A percentile compares a stretch with the other conserved stretches of the same genome.
Evolutionary conservation across 1,140 invertebrate genomes (phyloP).

Genomic region (Dendrolimus kikuchii): DNA sequence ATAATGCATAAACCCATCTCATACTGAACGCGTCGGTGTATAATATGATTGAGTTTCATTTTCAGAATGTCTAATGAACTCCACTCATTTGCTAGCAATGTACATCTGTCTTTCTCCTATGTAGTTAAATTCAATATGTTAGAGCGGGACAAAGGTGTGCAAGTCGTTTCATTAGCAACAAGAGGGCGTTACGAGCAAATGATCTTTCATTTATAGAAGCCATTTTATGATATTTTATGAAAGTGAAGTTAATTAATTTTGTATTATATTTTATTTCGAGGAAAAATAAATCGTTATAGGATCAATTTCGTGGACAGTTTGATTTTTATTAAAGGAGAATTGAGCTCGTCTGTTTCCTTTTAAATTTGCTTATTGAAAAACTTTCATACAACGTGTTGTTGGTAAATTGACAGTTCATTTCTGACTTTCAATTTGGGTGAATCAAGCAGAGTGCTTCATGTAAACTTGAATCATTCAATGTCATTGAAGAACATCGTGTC

Average conservation of each 20-base stretch:
- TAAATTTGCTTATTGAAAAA: too few relatives aligned
- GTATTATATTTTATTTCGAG: constrained; percentile 1
- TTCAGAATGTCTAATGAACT: constrained; percentile 50
- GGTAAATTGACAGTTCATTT: too few relatives aligned
- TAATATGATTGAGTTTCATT: constrained; percentile 54
- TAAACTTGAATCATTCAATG: too few relatives aligned
- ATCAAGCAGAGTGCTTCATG: too few relatives aligned
- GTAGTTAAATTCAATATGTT: not conserved
- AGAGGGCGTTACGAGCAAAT: constrained; percentile 1
- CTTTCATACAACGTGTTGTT: too few relatives aligned
- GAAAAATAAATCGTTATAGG: too few relatives aligned
- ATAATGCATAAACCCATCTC: constrained; percentile 27
- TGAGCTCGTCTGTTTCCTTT: too few relatives aligned
- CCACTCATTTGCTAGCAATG: constrained; percentile 25
- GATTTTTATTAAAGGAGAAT: too few relatives aligned
- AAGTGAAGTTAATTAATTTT: constrained; percentile 3
- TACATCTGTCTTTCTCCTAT: constrained; percentile 16
- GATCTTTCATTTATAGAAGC: constrained; percentile 1
- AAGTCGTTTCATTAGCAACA: not conserved
- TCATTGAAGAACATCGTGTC: too few relatives aligned
- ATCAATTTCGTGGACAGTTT: too few relatives aligned
- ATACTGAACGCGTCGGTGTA: constrained; percentile 30
- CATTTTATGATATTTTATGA: not conserved
- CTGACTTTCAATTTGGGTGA: too few relatives aligned
- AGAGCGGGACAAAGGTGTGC: constrained; percentile 20